These are phyloP conservation scores for Lamellibrachia columna DNA, from an alignment of 2,888 invertebrate genomes.

Conservation along the genomic window DNA sequence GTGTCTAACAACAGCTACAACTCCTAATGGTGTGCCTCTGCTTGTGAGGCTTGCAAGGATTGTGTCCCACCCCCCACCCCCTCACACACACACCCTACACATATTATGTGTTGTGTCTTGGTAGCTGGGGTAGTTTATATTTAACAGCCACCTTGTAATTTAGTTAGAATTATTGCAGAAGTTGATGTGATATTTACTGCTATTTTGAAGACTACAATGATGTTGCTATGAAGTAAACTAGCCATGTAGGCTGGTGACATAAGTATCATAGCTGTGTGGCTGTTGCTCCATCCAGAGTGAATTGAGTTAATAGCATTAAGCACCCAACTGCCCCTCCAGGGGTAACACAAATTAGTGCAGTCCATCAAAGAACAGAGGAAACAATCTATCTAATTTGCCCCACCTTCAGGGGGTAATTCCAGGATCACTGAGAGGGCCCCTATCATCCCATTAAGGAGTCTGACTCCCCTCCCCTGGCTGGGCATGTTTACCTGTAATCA, in stretches of 20 bases:
- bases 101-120: background rate
- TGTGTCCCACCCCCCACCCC: too few relatives aligned
- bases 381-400: conserved; percentile 1
- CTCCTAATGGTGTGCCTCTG: too few relatives aligned
- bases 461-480: background rate
- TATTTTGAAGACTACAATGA: background rate
- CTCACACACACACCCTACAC: too few relatives aligned
- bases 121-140: background rate
- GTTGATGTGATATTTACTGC: background rate
- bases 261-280: background rate
- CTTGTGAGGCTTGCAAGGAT: too few relatives aligned
- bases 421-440: background rate
- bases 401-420: background rate
- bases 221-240: background rate
- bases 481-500: background rate
- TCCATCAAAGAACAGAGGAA: background rate
- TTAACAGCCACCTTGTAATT: background rate
- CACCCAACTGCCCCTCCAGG: background rate
- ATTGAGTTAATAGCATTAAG: background rate
- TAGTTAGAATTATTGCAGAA: background rate
- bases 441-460: background rate
- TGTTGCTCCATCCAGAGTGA: background rate
- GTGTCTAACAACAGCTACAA: too few relatives aligned
- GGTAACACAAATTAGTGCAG: background rate
- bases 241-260: background rate